phyloP scores from a whole-genome alignment of 2,797 vertebrate genomes.

The Anabas testudineus region DNA sequence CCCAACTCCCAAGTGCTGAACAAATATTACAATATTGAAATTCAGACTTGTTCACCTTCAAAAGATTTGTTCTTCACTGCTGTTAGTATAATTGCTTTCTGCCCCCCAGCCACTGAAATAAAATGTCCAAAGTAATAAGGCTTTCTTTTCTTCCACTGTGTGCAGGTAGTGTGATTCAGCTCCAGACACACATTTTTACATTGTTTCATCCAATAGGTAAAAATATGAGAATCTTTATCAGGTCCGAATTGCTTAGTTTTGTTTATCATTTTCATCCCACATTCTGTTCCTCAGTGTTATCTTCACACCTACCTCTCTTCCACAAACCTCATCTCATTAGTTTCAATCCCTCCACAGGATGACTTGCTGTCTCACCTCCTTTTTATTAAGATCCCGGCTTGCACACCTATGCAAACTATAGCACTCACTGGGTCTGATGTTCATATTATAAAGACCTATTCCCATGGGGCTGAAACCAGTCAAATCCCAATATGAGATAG shows the following conservation, averaged over 20 bases:
- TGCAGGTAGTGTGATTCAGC: conserved; percentile 37
- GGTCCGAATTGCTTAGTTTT: conserved; percentile 55
- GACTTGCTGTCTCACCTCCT: conserved; percentile 49
- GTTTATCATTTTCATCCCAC: conserved; percentile 50
- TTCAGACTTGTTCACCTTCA: conserved; percentile 64
- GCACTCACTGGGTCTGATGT: conserved; percentile 49
- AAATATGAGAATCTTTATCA: conserved; percentile 49
- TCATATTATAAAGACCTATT: conserved; percentile 66
- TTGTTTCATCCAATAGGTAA: conserved; percentile 46
- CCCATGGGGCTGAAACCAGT: conserved; percentile 59
- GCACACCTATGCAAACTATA: conserved; percentile 59
- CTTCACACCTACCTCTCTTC: conserved; percentile 41
- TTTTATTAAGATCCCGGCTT: conserved; percentile 57
- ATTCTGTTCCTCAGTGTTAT: conserved; percentile 33
- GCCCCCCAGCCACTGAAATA: conserved; percentile 58
- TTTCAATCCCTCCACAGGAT: conserved; percentile 54
- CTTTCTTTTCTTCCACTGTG: conserved; percentile 26
- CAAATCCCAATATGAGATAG: conserved; percentile 73
- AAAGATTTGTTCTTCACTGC: conserved; percentile 66
- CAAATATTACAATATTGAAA: conserved; percentile 64
- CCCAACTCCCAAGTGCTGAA: conserved; percentile 27
- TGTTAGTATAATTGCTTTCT: conserved; percentile 73
- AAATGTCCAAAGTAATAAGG: conserved; percentile 62
- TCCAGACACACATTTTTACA: conserved; percentile 46
- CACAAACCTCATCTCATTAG: conserved; percentile 57